Evolutionary conservation across 1,140 invertebrate genomes (phyloP).

Genomic region (Drosophila parabipectinata): DNA sequence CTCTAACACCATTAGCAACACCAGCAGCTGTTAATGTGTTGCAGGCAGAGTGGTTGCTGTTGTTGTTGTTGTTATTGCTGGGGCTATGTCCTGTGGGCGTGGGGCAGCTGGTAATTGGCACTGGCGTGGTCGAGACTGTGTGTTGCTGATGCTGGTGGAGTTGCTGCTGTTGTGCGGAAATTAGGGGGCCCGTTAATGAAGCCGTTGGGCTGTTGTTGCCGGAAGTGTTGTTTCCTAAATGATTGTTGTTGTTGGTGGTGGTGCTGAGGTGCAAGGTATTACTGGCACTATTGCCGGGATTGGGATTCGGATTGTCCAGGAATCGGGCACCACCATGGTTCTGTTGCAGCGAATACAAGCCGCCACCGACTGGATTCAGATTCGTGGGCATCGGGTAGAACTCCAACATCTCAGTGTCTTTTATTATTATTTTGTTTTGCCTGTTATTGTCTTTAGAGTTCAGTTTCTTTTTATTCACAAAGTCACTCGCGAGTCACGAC

Average conservation of each 20-base stretch:
- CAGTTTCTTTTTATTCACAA: no score
- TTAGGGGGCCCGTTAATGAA: slow-evolving; percentile 67
- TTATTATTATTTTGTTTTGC: not conserved
- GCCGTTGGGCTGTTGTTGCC: slow-evolving; percentile 64
- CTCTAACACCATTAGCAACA: slow-evolving; percentile 41
- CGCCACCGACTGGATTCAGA: slow-evolving; percentile 78
- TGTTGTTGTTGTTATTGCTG: slow-evolving; percentile 41
- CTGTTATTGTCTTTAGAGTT: slow-evolving; percentile 7
- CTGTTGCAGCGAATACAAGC: slow-evolving; percentile 78
- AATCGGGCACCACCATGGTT: slow-evolving; percentile 80
- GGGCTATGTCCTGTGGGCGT: slow-evolving; percentile 77
- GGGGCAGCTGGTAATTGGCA: slow-evolving; percentile 71
- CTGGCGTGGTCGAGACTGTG: slow-evolving; percentile 65
- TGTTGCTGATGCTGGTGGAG: slow-evolving; percentile 58
- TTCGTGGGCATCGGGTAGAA: slow-evolving; percentile 84
- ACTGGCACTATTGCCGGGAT: slow-evolving; percentile 35
- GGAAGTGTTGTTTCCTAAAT: slow-evolving; percentile 53
- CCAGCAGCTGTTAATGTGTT: slow-evolving; percentile 75
- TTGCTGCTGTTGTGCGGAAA: slow-evolving; percentile 52
- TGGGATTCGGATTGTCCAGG: slow-evolving; percentile 71
- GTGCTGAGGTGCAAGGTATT: slow-evolving; percentile 20
- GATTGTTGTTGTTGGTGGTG: slow-evolving; percentile 39
- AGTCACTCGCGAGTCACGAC: slow-evolving; percentile 8
- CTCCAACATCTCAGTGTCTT: slow-evolving; percentile 69
- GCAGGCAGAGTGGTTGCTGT: slow-evolving; percentile 62